Conservation (phyloP, 2,888 invertebrate species). For the Anorthoa munda region DNA sequence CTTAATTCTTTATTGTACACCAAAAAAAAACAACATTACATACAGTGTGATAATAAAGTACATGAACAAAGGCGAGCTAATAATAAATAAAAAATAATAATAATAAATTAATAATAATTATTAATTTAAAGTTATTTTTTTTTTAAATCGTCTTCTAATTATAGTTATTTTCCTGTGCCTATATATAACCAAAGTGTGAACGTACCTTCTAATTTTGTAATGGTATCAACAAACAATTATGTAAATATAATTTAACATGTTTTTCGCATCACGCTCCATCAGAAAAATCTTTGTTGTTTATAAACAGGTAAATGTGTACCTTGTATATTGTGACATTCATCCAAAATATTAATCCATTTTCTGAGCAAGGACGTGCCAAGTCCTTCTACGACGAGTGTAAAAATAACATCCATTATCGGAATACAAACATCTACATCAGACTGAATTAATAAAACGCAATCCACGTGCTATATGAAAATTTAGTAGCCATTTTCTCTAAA, state of each 20-base stretch:
- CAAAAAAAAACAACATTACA: too few species aligned
- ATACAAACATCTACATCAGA: not conserved
- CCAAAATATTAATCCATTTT: not conserved
- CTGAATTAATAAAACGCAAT: not conserved
- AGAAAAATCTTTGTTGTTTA: not conserved
- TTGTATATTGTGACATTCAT: not conserved
- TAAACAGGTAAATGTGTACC: not conserved
- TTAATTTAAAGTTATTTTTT: too few species aligned
- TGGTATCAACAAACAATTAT: not conserved
- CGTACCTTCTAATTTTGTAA: not conserved
- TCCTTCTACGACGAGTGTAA: not conserved
- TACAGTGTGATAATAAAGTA: too few species aligned
- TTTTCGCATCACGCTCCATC: not conserved
- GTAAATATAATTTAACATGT: not conserved
- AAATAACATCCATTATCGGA: not conserved
- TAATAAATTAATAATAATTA: too few species aligned
- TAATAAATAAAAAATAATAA: too few species aligned
- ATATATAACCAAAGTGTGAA: too few species aligned
- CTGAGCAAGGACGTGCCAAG: too few species aligned
- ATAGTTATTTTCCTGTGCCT: too few species aligned
- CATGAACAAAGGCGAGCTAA: too few species aligned
- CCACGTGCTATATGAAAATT: constrained; percentile 11
- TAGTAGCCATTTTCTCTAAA: not conserved
- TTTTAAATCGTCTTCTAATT: too few species aligned
- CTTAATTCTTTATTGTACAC: too few species aligned